Percentiles rank a stretch among this genome's conserved stretches.
These are phyloP conservation scores for Labrus mixtus DNA, from an alignment of 2,113 vertebrate species.

Conservation along the genomic window DNA sequence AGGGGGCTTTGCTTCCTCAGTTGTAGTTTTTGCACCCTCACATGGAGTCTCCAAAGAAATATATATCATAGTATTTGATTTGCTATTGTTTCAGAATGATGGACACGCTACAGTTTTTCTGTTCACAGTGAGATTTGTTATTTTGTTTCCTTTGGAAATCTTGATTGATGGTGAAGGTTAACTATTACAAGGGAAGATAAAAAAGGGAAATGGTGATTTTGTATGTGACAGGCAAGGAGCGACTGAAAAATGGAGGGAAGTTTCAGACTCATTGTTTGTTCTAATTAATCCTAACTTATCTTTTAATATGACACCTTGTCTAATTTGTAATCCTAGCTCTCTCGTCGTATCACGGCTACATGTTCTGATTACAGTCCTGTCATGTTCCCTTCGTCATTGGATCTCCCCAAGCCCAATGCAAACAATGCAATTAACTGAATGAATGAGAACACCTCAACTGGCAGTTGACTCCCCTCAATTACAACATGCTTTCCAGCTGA, in stretches of 20 bases:
- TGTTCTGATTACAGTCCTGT: conserved; percentile 56
- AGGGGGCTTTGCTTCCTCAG: too few relatives aligned
- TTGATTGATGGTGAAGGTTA: conserved; percentile 8
- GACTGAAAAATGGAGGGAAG: background rate
- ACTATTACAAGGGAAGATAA: background rate
- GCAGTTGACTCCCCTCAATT: conserved; percentile 70
- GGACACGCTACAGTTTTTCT: too few relatives aligned
- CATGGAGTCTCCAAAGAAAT: too few relatives aligned
- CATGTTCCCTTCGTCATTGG: conserved; percentile 43
- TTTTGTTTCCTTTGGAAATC: background rate
- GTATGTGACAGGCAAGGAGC: background rate
- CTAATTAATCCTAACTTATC: conserved; percentile 23
- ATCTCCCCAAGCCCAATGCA: conserved; percentile 25
- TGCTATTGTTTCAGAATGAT: too few relatives aligned
- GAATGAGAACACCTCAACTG: conserved; percentile 62
- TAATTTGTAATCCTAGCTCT: conserved; percentile 21
- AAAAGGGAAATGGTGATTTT: background rate
- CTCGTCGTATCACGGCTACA: conserved; percentile 15
- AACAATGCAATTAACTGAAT: conserved; percentile 70
- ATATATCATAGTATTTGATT: too few relatives aligned
- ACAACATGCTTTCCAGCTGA: conserved; percentile 60
- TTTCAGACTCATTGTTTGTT: background rate
- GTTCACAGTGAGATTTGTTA: background rate
- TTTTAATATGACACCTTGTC: conserved; percentile 22
- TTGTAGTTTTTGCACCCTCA: too few relatives aligned